phyloP scores from a whole-genome alignment of 2,797 vertebrate genomes.

The Geotria australis region DNA sequence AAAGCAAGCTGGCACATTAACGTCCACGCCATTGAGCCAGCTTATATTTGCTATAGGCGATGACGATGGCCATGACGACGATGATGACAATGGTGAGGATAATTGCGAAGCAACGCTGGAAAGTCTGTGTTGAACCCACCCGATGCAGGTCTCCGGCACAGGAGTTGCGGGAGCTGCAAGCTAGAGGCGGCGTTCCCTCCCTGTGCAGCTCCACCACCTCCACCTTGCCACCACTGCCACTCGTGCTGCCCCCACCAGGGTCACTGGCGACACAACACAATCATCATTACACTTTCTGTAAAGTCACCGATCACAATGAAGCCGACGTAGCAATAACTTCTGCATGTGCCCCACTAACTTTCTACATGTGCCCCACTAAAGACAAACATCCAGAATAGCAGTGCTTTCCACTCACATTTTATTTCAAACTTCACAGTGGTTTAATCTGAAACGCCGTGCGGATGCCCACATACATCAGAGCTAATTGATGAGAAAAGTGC shows the following conservation, averaged over 20 bases:
- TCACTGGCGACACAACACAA: constrained; percentile 23
- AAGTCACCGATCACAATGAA: too few species aligned
- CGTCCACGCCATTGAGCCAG: too few species aligned
- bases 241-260: constrained; percentile 49
- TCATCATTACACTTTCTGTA: too few species aligned
- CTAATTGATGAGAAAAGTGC: too few species aligned
- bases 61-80: too few species aligned
- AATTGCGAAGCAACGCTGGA: too few species aligned
- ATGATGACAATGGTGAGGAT: too few species aligned
- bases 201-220: constrained; percentile 87
- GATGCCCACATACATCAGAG: too few species aligned
- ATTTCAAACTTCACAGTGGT: not conserved
- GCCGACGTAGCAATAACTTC: not conserved
- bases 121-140: too few species aligned
- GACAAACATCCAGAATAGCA: not conserved
- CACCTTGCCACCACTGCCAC: constrained; percentile 6
- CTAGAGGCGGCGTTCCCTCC: constrained; percentile 81
- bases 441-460: too few species aligned
- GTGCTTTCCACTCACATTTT: not conserved
- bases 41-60: too few species aligned
- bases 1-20: too few species aligned
- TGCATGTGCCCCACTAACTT: not conserved
- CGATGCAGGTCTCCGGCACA: constrained; percentile 28
- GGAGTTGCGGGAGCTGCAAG: constrained; percentile 94
- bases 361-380: not conserved